Conservation (phyloP, 2,888 invertebrate genomes). For the Drosophila helvetica region DNA sequence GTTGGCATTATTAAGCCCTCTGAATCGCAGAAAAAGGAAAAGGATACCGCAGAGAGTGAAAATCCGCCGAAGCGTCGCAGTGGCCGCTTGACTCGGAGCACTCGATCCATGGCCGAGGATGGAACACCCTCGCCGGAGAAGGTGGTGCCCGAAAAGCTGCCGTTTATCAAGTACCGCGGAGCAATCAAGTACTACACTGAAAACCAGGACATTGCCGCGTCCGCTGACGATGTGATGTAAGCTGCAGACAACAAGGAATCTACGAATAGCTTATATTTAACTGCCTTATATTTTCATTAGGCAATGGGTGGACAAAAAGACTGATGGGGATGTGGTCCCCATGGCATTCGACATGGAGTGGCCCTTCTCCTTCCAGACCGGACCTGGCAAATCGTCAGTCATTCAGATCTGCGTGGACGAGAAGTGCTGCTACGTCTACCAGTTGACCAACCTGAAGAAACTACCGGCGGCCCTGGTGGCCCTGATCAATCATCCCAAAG, state of each 20-base stretch:
- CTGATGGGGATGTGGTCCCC: constrained; percentile 82
- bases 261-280: not conserved
- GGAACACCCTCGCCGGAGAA: constrained; percentile 64
- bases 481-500: constrained; percentile 86
- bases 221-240: constrained; percentile 85
- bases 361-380: constrained; percentile 87
- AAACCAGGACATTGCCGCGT: constrained; percentile 84
- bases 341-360: constrained; percentile 89
- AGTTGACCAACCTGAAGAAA: constrained; percentile 85
- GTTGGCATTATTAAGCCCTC: no score
- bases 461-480: constrained; percentile 86
- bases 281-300: constrained; percentile 44
- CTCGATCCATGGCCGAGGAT: constrained; percentile 68
- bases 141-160: constrained; percentile 58
- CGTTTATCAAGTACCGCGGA: constrained; percentile 80
- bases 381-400: constrained; percentile 86
- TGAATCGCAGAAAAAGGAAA: constrained; percentile 38
- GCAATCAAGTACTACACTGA: constrained; percentile 82
- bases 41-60: constrained; percentile 58
- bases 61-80: constrained; percentile 81
- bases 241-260: constrained; percentile 14
- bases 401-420: constrained; percentile 87
- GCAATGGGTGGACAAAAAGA: constrained; percentile 81
- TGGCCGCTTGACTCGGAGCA: constrained; percentile 71
- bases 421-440: constrained; percentile 85